Percentiles rank a stretch among this genome's conserved stretches.
Conservation (phyloP, 2,888 invertebrate species). For the Plusia festucae region DNA sequence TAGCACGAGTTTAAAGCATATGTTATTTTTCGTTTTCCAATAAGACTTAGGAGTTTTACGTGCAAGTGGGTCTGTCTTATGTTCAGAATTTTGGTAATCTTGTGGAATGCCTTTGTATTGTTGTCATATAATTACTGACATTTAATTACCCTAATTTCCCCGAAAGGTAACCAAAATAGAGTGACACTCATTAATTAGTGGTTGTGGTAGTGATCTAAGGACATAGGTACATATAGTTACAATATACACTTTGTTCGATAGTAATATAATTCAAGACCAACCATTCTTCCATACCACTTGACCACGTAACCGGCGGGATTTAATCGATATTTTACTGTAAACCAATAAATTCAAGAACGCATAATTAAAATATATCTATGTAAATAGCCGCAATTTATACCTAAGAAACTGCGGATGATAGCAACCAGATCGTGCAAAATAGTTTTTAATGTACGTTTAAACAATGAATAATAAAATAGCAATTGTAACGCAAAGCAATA, state of each 20-base stretch:
- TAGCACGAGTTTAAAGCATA: too few species aligned
- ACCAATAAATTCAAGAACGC: constrained; percentile 21
- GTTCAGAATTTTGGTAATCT: too few species aligned
- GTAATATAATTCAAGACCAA: not conserved
- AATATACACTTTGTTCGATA: not conserved
- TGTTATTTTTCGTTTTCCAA: too few species aligned
- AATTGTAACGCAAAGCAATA: constrained; percentile 52
- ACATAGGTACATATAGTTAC: too few species aligned
- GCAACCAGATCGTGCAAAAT: constrained; percentile 54
- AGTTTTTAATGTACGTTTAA: constrained; percentile 57
- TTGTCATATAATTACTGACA: too few species aligned
- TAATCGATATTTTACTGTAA: constrained; percentile 2
- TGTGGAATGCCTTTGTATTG: too few species aligned
- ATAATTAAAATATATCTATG: constrained; percentile 15
- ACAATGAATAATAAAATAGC: constrained; percentile 63
- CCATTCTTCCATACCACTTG: not conserved
- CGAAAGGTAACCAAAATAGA: too few species aligned
- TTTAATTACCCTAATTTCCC: too few species aligned
- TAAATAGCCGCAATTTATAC: constrained; percentile 24
- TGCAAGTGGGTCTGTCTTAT: too few species aligned
- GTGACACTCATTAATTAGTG: too few species aligned
- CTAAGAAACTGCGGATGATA: constrained; percentile 48
- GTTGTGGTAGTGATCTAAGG: too few species aligned
- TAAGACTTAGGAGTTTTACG: too few species aligned
- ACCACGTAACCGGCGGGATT: not conserved